Conservation (phyloP, 1,140 invertebrate species). For the Tyrophagus putrescentiae region DNA sequence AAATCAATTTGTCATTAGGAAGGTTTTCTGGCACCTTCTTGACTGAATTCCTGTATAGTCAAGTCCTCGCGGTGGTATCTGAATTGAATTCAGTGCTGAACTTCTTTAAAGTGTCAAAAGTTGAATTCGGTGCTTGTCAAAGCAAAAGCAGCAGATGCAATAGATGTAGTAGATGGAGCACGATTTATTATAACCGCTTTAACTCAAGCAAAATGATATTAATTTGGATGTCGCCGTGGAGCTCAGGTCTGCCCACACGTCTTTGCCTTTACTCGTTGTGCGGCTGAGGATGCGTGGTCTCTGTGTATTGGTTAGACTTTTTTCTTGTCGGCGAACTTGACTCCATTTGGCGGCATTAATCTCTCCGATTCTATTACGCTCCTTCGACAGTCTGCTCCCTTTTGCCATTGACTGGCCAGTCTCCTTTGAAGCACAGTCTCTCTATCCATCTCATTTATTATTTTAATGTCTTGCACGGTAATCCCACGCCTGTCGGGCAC, state of each 20-base stretch:
- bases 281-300: too few species aligned
- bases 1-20: too few species aligned
- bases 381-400: neutral
- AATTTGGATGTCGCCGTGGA: neutral
- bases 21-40: too few species aligned
- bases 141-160: too few species aligned
- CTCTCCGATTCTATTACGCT: conserved; percentile 12
- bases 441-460: conserved; percentile 4
- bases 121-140: neutral
- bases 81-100: too few species aligned
- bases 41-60: too few species aligned
- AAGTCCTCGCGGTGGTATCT: too few species aligned
- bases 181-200: conserved; percentile 7
- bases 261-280: too few species aligned
- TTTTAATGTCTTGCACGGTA: neutral
- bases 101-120: neutral
- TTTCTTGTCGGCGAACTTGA: neutral
- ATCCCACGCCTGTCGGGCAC: conserved; percentile 4
- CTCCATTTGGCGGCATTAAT: neutral
- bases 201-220: neutral
- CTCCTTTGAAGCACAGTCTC: too few species aligned
- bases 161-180: too few species aligned
- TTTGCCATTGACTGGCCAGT: neutral
- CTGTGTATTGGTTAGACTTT: neutral
- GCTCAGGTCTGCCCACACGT: conserved; percentile 5